Conservation (phyloP, 2,888 invertebrate species). For the Tuta absoluta region DNA sequence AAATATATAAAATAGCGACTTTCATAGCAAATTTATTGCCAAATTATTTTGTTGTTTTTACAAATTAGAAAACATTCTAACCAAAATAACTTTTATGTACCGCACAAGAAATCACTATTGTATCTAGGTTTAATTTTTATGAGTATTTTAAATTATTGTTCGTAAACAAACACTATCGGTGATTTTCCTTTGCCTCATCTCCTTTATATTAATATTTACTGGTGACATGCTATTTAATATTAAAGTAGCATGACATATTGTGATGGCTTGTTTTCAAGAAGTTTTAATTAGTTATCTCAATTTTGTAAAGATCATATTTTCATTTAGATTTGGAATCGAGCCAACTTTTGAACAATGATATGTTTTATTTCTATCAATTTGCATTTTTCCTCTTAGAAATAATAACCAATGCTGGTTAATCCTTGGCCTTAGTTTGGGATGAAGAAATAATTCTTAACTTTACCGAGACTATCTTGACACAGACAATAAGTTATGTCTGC, state of each 20-base stretch:
- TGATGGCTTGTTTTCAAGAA: background rate
- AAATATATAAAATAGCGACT: no score
- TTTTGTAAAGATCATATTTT: background rate
- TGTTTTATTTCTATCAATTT: background rate
- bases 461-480: background rate
- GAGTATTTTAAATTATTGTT: constrained; percentile 24
- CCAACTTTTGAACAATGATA: background rate
- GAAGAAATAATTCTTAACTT: background rate
- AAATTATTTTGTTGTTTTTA: background rate
- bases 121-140: no score
- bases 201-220: background rate
- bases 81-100: background rate
- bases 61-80: background rate
- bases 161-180: constrained; percentile 42
- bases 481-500: background rate
- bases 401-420: background rate
- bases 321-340: background rate
- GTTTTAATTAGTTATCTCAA: background rate
- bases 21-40: background rate
- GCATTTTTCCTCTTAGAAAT: background rate
- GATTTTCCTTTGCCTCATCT: constrained; percentile 38
- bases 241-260: constrained; percentile 3
- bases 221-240: background rate
- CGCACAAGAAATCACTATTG: background rate
- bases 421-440: background rate